phyloP scores from a whole-genome alignment of 1,140 invertebrate genomes.

The Octopus bimaculoides region DNA sequence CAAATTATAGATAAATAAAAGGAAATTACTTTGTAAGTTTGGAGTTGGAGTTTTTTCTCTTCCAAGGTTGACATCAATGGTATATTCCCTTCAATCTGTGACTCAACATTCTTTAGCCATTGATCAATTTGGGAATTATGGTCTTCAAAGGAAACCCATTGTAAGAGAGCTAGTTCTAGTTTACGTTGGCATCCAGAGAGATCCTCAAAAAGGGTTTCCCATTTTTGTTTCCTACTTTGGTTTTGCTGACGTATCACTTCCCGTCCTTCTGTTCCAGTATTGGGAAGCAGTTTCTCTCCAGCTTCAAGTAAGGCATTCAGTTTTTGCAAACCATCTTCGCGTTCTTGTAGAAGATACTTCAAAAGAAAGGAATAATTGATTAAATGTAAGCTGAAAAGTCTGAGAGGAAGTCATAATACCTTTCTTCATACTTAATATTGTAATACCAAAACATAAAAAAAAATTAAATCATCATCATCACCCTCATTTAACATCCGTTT shows the following conservation, averaged over 20 bases:
- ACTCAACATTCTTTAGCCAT: constrained; percentile 77
- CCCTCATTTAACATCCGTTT: not conserved
- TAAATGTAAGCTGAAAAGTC: not conserved
- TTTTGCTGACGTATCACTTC: constrained; percentile 82
- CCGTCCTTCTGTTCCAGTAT: constrained; percentile 81
- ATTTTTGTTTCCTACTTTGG: constrained; percentile 64
- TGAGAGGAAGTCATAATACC: too few species aligned
- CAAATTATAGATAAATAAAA: not conserved
- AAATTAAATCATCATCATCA: not conserved
- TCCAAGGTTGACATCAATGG: constrained; percentile 80
- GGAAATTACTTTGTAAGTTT: constrained; percentile 67
- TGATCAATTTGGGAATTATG: constrained; percentile 73
- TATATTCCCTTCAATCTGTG: constrained; percentile 71
- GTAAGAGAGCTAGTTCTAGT: constrained; percentile 69
- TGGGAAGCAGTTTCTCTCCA: constrained; percentile 84
- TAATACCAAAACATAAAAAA: not conserved
- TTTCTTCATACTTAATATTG: too few species aligned
- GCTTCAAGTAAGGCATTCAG: constrained; percentile 82
- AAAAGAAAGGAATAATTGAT: constrained; percentile 46
- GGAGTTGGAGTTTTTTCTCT: constrained; percentile 74
- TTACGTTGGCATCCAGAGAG: constrained; percentile 66
- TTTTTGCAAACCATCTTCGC: constrained; percentile 72
- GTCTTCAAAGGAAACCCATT: constrained; percentile 56
- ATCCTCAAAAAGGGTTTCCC: constrained; percentile 79
- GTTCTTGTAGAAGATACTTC: constrained; percentile 75